phyloP scores from a whole-genome alignment of 2,888 invertebrate species.

The Archips xylosteana region DNA sequence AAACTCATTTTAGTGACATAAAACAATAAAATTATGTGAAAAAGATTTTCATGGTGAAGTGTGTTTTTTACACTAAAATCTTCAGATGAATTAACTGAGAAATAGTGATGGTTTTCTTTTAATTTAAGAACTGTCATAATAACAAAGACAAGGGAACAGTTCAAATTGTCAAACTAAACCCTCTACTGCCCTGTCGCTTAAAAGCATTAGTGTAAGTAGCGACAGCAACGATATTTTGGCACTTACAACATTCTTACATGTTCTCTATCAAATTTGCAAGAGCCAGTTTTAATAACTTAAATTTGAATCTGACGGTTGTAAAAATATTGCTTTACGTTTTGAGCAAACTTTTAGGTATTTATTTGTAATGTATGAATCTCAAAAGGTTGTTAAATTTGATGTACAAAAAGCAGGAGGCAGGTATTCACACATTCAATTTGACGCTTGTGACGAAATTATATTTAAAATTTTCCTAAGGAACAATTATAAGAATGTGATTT shows the following conservation, averaged over 20 bases:
- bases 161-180: too few species aligned
- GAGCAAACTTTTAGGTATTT: not conserved
- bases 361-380: conserved; percentile 28
- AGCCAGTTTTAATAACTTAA: not conserved
- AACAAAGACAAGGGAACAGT: too few species aligned
- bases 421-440: not conserved
- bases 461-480: not conserved
- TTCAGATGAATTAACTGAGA: too few species aligned
- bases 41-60: too few species aligned
- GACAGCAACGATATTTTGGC: not conserved
- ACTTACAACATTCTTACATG: not conserved
- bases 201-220: too few species aligned
- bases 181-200: too few species aligned
- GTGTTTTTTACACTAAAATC: too few species aligned
- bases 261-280: not conserved
- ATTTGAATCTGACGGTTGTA: not conserved
- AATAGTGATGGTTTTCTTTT: too few species aligned
- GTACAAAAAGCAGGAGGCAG: not conserved
- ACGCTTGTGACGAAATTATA: not conserved
- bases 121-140: too few species aligned
- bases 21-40: too few species aligned
- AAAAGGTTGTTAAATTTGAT: conserved; percentile 25
- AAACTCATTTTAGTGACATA: too few species aligned
- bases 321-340: conserved; percentile 4
- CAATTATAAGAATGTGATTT: not conserved